Evolutionary conservation across 2,797 vertebrate species (phyloP).

Genomic region (Spinibarbus caldwelli): DNA sequence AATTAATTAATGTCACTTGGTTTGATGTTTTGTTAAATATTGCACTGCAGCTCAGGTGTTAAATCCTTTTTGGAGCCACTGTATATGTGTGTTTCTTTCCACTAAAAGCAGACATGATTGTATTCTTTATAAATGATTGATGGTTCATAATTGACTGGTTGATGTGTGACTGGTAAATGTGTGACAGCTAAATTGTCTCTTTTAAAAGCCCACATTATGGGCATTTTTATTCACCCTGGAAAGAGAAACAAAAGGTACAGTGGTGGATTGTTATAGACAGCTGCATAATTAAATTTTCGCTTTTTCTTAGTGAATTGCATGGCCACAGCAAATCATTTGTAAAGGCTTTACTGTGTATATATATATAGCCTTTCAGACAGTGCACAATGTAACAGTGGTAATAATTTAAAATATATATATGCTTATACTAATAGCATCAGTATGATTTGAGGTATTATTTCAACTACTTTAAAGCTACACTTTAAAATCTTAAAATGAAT

Average conservation of each 20-base stretch:
- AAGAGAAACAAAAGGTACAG: conserved; percentile 16
- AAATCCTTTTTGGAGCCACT: background rate
- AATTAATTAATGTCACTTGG: background rate
- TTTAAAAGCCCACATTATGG: conserved; percentile 27
- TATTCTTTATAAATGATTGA: conserved; percentile 59
- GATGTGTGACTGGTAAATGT: conserved; percentile 52
- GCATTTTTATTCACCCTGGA: conserved; percentile 1
- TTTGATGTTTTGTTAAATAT: background rate
- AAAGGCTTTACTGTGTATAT: conserved; percentile 51
- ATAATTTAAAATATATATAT: too few relatives aligned
- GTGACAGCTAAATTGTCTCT: conserved; percentile 54
- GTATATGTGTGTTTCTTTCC: background rate
- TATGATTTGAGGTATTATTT: too few relatives aligned
- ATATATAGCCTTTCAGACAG: too few relatives aligned
- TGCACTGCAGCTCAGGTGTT: background rate
- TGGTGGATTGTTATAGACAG: conserved; percentile 64
- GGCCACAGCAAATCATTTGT: conserved; percentile 66
- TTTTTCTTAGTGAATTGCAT: conserved; percentile 62
- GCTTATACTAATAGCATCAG: too few relatives aligned
- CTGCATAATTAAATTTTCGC: conserved; percentile 66
- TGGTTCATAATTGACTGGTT: conserved; percentile 56
- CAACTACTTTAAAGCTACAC: background rate
- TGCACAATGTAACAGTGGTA: too few relatives aligned
- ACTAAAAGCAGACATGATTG: conserved; percentile 23
- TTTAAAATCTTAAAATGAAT: too few relatives aligned